Conservation (phyloP, 2,888 invertebrate genomes). For the Cryptocephalus moraei region DNA sequence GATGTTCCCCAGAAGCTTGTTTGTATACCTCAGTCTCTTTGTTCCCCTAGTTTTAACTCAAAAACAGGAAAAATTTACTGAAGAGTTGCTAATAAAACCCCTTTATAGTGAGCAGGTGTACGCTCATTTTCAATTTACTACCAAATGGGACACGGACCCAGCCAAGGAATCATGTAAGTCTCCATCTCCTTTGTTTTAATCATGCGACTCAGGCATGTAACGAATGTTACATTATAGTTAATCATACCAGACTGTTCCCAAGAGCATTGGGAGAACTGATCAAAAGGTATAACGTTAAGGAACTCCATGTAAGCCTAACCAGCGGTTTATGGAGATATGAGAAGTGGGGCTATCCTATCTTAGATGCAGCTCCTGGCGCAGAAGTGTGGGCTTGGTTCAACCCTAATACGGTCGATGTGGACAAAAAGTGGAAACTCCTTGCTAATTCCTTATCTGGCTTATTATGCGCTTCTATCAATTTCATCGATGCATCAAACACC, state of each 20-base stretch:
- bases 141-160: conserved; percentile 56
- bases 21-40: too few relatives aligned
- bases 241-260: conserved; percentile 80
- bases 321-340: conserved; percentile 91
- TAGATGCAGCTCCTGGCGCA: conserved; percentile 86
- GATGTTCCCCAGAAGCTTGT: too few relatives aligned
- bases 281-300: conserved; percentile 72
- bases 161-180: conserved; percentile 49
- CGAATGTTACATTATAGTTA: conserved; percentile 44
- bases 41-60: conserved; percentile 4
- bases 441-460: conserved; percentile 88
- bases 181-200: neutral
- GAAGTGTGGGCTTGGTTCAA: conserved; percentile 92
- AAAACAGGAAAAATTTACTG: conserved; percentile 60
- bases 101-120: conserved; percentile 75
- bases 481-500: conserved; percentile 77
- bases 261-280: conserved; percentile 82
- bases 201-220: neutral
- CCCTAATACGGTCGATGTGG: conserved; percentile 54
- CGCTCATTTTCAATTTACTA: conserved; percentile 85
- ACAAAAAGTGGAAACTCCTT: conserved; percentile 78
- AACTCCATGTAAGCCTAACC: conserved; percentile 83
- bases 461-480: conserved; percentile 93
- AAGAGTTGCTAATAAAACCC: conserved; percentile 83
- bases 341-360: conserved; percentile 88